These are phyloP conservation scores for Australoheros scitulus DNA, from an alignment of 2,113 vertebrate genomes.

Conservation along the genomic window DNA sequence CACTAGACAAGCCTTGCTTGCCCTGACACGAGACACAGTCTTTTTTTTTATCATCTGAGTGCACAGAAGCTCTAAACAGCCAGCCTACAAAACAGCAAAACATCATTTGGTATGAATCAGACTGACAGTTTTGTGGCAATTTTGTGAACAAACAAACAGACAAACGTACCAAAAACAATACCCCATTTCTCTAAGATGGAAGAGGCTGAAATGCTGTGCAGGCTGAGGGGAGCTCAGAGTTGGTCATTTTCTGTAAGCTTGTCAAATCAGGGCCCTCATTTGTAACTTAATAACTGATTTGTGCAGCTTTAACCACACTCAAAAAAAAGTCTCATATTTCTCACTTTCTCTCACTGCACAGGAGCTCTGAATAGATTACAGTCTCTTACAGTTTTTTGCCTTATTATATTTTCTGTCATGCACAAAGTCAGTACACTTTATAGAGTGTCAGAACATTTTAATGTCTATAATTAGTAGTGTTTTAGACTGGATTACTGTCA, in stretches of 20 bases:
- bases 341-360: not conserved
- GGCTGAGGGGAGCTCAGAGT: not conserved
- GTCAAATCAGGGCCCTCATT: not conserved
- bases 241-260: not conserved
- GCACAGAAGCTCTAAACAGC: no score
- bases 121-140: no score
- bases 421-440: not conserved
- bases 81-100: no score
- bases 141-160: no score
- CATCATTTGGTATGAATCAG: no score
- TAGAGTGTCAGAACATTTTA: not conserved
- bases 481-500: not conserved
- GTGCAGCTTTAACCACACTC: not conserved
- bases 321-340: not conserved
- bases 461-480: not conserved
- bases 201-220: no score
- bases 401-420: not conserved
- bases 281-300: not conserved
- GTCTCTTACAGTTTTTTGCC: not conserved
- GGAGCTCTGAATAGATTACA: not conserved
- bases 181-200: no score
- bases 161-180: no score
- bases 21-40: no score
- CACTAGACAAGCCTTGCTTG: no score
- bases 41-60: no score